phyloP scores from a whole-genome alignment of 2,888 invertebrate species.

The Acronicta leporina region DNA sequence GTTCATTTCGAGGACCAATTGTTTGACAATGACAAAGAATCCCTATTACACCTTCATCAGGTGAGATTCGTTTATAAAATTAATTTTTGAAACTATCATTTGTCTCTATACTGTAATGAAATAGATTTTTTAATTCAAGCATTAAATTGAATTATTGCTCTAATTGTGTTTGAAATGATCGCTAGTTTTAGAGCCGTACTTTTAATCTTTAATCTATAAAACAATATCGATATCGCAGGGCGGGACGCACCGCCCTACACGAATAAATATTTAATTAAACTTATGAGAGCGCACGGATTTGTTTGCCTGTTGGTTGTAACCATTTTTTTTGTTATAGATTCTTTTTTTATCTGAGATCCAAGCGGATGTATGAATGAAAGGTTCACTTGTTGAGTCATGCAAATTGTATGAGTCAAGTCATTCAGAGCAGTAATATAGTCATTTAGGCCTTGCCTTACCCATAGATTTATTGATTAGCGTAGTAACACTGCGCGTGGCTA shows the following conservation, averaged over 20 bases:
- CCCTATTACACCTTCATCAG: too few relatives aligned
- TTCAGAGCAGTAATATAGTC: slow-evolving; percentile 6
- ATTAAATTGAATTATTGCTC: too few relatives aligned
- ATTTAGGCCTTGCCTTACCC: too few relatives aligned
- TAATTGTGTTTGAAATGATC: slow-evolving; percentile 16
- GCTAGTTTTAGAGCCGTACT: slow-evolving; percentile 62
- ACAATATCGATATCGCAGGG: slow-evolving; percentile 86
- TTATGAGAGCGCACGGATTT: slow-evolving; percentile 78
- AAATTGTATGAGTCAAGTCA: slow-evolving; percentile 12
- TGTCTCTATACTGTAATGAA: too few relatives aligned
- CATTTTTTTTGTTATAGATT: slow-evolving; percentile 56
- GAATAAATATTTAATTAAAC: slow-evolving; percentile 89
- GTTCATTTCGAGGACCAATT: too few relatives aligned
- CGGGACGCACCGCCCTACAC: slow-evolving; percentile 80
- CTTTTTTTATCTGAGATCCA: slow-evolving; percentile 41
- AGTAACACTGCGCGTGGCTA: too few relatives aligned
- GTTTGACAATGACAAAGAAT: too few relatives aligned
- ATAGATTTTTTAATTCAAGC: too few relatives aligned
- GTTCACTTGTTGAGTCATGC: slow-evolving; percentile 41
- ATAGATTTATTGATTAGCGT: too few relatives aligned
- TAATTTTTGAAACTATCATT: too few relatives aligned
- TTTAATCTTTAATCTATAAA: slow-evolving; percentile 82
- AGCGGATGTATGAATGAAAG: slow-evolving; percentile 57
- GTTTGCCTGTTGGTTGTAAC: slow-evolving; percentile 59
- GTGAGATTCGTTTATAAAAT: too few relatives aligned